phyloP scores from a whole-genome alignment of 2,113 vertebrate species.

The Entelurus aequoreus region DNA sequence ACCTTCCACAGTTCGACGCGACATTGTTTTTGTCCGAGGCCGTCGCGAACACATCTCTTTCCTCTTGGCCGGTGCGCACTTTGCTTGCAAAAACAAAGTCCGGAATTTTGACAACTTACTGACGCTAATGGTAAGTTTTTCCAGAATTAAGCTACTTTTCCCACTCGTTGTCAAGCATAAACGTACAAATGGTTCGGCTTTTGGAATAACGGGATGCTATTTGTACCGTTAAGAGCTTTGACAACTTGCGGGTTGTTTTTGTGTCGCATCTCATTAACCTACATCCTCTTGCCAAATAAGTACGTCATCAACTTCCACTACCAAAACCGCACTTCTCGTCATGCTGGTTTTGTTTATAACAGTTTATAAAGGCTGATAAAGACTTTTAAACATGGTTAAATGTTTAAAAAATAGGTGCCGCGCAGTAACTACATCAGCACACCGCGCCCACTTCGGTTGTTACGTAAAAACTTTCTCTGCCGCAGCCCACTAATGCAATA shows the following conservation, averaged over 20 bases:
- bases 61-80: not conserved
- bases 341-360: not conserved
- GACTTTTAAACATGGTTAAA: not conserved
- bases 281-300: slow-evolving; percentile 32
- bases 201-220: fast-evolving
- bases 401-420: not conserved
- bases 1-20: slow-evolving; percentile 11
- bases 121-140: slow-evolving; percentile 54
- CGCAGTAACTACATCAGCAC: slow-evolving; percentile 41
- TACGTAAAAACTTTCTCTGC: slow-evolving; percentile 58
- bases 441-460: slow-evolving; percentile 56
- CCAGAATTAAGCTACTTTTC: not conserved
- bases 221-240: not conserved
- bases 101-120: not conserved
- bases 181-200: not conserved
- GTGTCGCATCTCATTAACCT: slow-evolving; percentile 55
- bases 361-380: not conserved
- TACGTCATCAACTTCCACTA: slow-evolving; percentile 40
- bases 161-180: not conserved
- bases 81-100: not conserved
- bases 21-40: slow-evolving; percentile 19
- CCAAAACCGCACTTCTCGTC: not conserved
- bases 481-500: not conserved
- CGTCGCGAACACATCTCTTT: slow-evolving; percentile 2
- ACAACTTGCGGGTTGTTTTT: slow-evolving; percentile 21